Base-by-base conservation (phyloP, 2,797 vertebrate genomes). In the Coracias cyanogaster region DNA sequence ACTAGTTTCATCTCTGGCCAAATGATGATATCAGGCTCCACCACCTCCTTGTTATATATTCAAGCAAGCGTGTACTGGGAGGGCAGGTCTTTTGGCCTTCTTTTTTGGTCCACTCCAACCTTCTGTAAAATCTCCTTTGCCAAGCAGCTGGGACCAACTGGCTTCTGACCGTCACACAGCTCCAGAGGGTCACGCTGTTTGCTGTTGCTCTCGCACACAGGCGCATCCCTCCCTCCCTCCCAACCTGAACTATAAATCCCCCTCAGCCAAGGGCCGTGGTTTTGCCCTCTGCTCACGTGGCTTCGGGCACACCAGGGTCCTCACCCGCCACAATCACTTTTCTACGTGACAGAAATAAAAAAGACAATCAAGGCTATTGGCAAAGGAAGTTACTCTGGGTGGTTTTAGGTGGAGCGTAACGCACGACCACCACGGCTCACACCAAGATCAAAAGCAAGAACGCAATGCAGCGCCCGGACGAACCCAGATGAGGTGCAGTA, bases 401-500 rank as follows among this genome's bases (percentile, higher is more conserved):
- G 41, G 28, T 25, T 77, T 77, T 48, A 55, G 82, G 65, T 31
- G 9, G 4, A 62, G 60, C 0, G 14, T 26, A 62, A 13, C 54
- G 33, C 24, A 35, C 3, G 3, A 57, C 10, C 49, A 41, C 72
- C 22, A 18, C 0, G 2, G 25, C 46, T 79, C 7, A 2, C 1
- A 0, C 25, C 2, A 29, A 39, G 57, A 45, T n/a, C 37, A 51
- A 73, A 76, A 52, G 31, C n/a, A 66, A 7, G 7, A n/a, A 14
- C 1, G 35, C 17, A 33, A 13, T 0, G 2, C 31, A 19, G 49
- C 7, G 58, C 43, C 45, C 0, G 0, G 35, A 33, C 0, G 2
- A 43, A 74, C 25, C 9, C 15, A 33, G 22, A 17, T 3, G 24
- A 69, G 65, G 35, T 1, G 16, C 35, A 35, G 25, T 1, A 12